Conservation (phyloP, 2,888 invertebrate genomes). For the Cheilosia variabilis region DNA sequence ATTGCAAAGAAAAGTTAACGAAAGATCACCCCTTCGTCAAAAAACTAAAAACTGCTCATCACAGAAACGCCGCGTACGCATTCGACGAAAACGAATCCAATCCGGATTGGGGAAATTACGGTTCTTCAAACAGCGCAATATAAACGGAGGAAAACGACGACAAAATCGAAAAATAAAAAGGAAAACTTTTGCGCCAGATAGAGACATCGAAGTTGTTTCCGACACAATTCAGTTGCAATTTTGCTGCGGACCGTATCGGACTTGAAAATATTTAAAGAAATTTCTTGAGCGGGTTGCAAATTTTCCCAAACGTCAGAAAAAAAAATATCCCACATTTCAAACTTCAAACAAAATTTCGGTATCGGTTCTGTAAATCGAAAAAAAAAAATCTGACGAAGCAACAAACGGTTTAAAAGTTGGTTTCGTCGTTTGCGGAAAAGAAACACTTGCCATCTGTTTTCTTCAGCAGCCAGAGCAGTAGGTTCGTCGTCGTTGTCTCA, state of each 20-base stretch:
- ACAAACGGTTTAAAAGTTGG: conserved; percentile 39
- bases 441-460: conserved; percentile 73
- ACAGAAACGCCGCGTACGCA: conserved; percentile 32
- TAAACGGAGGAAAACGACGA: conserved; percentile 26
- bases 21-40: conserved; percentile 52
- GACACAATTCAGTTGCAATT: conserved; percentile 80
- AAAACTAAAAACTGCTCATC: conserved; percentile 18
- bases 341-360: conserved; percentile 39
- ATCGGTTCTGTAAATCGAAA: conserved; percentile 21
- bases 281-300: conserved; percentile 1
- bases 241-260: conserved; percentile 80
- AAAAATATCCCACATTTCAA: conserved; percentile 10
- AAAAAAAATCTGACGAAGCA: conserved; percentile 5
- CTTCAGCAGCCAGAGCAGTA: conserved; percentile 9
- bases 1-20: conserved; percentile 26
- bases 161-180: conserved; percentile 54
- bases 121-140: conserved; percentile 23
- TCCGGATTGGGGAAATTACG: conserved; percentile 53
- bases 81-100: conserved; percentile 7
- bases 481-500: conserved; percentile 61
- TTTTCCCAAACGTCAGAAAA: conserved; percentile 5
- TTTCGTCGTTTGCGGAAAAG: conserved; percentile 60
- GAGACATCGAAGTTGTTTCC: conserved; percentile 73
- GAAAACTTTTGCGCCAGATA: conserved; percentile 83
- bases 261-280: conserved; percentile 69